Conservation (phyloP, 2,113 vertebrate genomes). For the Eptesicus fuscus region DNA sequence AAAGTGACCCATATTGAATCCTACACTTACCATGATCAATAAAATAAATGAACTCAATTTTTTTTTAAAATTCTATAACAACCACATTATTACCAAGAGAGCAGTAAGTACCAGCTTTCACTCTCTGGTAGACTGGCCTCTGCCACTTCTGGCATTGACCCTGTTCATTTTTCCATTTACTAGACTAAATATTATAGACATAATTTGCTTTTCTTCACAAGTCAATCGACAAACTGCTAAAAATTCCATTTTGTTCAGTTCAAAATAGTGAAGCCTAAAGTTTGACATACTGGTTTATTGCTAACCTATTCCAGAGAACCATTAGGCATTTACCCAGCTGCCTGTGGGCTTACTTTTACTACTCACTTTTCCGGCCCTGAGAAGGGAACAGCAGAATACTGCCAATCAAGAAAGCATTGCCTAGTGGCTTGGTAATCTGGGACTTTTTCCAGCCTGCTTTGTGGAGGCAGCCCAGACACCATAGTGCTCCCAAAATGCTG, state of each 20-base stretch:
- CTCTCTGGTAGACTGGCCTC: not conserved
- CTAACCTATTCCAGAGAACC: slow-evolving; percentile 48
- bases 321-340: slow-evolving; percentile 52
- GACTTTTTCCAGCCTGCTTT: slow-evolving; percentile 32
- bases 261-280: slow-evolving; percentile 27
- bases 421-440: slow-evolving; percentile 25
- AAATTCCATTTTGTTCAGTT: slow-evolving; percentile 41
- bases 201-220: not conserved
- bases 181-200: not conserved
- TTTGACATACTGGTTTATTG: not conserved
- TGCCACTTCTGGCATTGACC: not conserved
- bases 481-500: not conserved
- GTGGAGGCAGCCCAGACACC: slow-evolving; percentile 24
- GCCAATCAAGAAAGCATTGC: slow-evolving; percentile 44
- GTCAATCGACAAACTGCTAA: slow-evolving; percentile 34
- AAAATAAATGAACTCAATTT: slow-evolving; percentile 51
- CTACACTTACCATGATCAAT: not conserved
- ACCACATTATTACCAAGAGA: not conserved
- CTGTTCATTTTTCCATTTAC: not conserved
- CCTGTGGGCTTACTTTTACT: slow-evolving; percentile 38
- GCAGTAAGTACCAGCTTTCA: not conserved
- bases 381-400: not conserved
- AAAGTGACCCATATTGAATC: not conserved
- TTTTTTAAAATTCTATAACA: not conserved
- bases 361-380: slow-evolving; percentile 29